Conservation (phyloP, 2,797 vertebrate species). For the Coccyzus lansbergi region DNA sequence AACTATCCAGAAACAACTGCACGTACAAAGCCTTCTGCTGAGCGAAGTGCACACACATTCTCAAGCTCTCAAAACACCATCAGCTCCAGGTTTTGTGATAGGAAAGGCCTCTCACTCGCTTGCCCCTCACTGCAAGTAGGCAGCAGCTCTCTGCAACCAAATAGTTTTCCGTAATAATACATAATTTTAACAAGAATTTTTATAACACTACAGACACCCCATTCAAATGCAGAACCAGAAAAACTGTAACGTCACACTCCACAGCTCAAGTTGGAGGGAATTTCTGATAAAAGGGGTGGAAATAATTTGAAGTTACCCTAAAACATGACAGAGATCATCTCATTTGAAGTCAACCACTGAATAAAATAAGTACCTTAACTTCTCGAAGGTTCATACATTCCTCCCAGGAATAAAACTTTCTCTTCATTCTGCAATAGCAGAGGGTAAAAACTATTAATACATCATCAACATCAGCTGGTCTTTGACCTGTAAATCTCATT, state of each 20-base stretch:
- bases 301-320: neutral
- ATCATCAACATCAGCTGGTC: neutral
- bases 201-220: neutral
- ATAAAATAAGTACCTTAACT: slow-evolving; percentile 86
- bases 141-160: neutral
- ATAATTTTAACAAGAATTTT: neutral
- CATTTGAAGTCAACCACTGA: neutral
- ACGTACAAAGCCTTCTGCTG: neutral
- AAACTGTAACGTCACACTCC: neutral
- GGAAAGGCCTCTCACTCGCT: neutral
- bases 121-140: neutral
- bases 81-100: neutral
- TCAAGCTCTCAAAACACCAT: neutral
- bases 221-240: neutral
- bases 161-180: neutral
- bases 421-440: slow-evolving; percentile 89
- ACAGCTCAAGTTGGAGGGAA: neutral
- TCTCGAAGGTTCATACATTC: slow-evolving; percentile 98
- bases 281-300: neutral
- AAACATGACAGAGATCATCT: rapidly evolving
- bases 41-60: rapidly evolving
- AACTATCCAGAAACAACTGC: neutral
- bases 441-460: neutral
- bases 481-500: neutral
- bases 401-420: slow-evolving; percentile 98